Evolutionary conservation across 1,140 invertebrate species (phyloP).

Genomic region (Oryzaephilus surinamensis): DNA sequence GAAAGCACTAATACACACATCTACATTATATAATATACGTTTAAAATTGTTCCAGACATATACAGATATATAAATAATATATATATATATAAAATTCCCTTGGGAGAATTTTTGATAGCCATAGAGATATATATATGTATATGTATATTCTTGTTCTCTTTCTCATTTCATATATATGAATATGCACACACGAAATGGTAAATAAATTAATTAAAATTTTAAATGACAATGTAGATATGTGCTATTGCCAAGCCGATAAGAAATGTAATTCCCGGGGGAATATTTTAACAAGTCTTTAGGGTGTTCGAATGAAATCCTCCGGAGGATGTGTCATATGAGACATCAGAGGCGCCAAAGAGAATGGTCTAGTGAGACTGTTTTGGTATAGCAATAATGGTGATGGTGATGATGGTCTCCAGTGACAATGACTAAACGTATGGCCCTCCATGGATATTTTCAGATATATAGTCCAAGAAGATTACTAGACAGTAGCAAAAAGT

Average conservation of each 20-base stretch:
- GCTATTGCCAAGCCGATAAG: slow-evolving; percentile 20
- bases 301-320: slow-evolving; percentile 20
- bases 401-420: no score
- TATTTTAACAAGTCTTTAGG: slow-evolving; percentile 32
- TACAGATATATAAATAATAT: no score
- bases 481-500: no score
- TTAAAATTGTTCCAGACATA: no score
- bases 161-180: no score
- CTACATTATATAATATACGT: no score
- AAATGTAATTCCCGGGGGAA: slow-evolving; percentile 34
- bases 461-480: no score
- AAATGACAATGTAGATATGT: slow-evolving; percentile 1
- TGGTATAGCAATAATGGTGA: no score
- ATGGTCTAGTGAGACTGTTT: no score
- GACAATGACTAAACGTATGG: no score
- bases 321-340: slow-evolving; percentile 9
- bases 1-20: no score
- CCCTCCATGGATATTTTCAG: no score
- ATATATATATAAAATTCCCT: slow-evolving; percentile 21
- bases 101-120: slow-evolving; percentile 9
- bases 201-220: slow-evolving; percentile 15
- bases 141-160: slow-evolving; percentile 1
- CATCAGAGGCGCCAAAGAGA: slow-evolving; percentile 4
- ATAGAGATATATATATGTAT: slow-evolving; percentile 1
- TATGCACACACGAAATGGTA: slow-evolving; percentile 21